Evolutionary conservation across 2,888 invertebrate genomes (phyloP).

Genomic region (Micoletzkya japonica): DNA sequence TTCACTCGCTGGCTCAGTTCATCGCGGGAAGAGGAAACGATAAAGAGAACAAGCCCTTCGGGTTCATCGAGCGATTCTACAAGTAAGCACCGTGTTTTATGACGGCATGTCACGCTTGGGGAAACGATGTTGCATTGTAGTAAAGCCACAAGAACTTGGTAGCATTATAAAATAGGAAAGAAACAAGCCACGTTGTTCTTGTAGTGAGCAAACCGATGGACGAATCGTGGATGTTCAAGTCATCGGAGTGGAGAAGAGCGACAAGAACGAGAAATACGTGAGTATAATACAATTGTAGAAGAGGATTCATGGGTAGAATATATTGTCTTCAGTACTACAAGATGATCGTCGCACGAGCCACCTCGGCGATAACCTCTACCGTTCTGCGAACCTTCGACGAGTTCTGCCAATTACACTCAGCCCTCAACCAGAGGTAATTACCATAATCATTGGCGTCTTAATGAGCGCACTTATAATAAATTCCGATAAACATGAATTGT

Average conservation of each 20-base stretch:
- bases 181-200: constrained; percentile 18
- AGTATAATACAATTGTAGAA: neutral
- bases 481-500: no score
- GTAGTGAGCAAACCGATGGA: constrained; percentile 76
- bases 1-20: constrained; percentile 92
- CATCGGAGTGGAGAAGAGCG: constrained; percentile 86
- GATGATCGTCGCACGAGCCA: constrained; percentile 45
- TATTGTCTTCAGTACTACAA: constrained; percentile 36
- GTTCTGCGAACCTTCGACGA: constrained; percentile 93
- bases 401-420: constrained; percentile 89
- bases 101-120: neutral
- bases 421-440: no score
- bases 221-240: constrained; percentile 82
- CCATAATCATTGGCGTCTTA: no score
- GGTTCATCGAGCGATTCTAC: constrained; percentile 84
- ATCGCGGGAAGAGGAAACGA: constrained; percentile 10
- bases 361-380: constrained; percentile 71
- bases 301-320: neutral
- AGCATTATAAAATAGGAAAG: neutral
- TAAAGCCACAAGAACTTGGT: neutral
- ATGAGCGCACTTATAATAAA: no score
- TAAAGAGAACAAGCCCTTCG: constrained; percentile 14
- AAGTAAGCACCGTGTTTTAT: constrained; percentile 74
- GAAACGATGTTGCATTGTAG: neutral
- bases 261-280: no score